phyloP scores from a whole-genome alignment of 2,888 invertebrate genomes.

The Odontomyia ornata region DNA sequence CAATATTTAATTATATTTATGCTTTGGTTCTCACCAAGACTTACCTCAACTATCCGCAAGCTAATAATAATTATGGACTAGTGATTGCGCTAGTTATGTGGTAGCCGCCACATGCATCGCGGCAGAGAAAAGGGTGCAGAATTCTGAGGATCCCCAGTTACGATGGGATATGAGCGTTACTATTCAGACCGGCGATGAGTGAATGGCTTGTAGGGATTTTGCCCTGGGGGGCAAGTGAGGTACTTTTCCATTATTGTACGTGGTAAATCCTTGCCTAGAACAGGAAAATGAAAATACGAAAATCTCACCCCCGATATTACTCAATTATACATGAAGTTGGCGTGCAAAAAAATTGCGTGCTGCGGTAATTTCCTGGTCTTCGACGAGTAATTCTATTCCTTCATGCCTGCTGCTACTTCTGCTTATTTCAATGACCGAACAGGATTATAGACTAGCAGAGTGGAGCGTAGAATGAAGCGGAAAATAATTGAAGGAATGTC shows the following conservation, averaged over 20 bases:
- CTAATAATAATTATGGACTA: conserved; percentile 29
- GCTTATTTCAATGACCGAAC: neutral
- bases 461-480: neutral
- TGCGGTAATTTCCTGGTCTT: conserved; percentile 42
- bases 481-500: neutral
- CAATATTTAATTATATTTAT: conserved; percentile 46
- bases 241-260: neutral
- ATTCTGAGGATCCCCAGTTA: neutral
- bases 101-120: neutral
- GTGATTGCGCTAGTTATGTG: conserved; percentile 14
- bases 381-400: neutral
- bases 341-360: conserved; percentile 44
- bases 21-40: conserved; percentile 44
- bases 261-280: conserved; percentile 1
- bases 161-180: neutral
- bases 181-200: neutral
- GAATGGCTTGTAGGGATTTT: neutral
- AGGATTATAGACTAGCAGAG: neutral
- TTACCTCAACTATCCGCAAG: conserved; percentile 25
- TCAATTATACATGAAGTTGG: conserved; percentile 44
- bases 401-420: neutral
- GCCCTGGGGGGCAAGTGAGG: neutral
- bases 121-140: neutral
- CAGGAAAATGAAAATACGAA: conserved; percentile 8
- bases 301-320: conserved; percentile 28